Conservation (phyloP, 2,888 invertebrate genomes). For the Octodonta nipae region DNA sequence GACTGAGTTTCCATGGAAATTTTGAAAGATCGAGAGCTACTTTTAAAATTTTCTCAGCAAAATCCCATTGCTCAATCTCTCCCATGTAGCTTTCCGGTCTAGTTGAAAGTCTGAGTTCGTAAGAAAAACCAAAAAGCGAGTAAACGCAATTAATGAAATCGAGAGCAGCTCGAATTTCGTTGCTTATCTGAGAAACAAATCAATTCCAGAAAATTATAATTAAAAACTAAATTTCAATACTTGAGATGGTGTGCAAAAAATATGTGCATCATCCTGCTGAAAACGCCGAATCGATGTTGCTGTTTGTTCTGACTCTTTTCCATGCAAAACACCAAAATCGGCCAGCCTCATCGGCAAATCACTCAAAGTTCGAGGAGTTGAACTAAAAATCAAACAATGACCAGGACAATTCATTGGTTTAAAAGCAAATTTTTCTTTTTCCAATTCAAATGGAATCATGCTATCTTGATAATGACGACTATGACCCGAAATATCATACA, state of each 20-base stretch:
- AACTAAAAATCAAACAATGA: conserved; percentile 85
- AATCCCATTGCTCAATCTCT: conserved; percentile 74
- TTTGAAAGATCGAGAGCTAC: conserved; percentile 79
- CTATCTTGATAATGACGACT: conserved; percentile 97
- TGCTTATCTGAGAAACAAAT: too few species aligned
- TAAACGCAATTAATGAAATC: conserved; percentile 83
- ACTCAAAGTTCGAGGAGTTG: too few species aligned
- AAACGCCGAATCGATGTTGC: too few species aligned
- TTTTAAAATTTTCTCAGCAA: conserved; percentile 77
- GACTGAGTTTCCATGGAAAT: conserved; percentile 78
- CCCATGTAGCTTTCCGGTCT: conserved; percentile 89
- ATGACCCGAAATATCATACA: conserved; percentile 97
- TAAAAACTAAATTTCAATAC: too few species aligned
- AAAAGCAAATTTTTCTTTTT: conserved; percentile 89
- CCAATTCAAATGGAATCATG: conserved; percentile 90
- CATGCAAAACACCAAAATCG: conserved; percentile 94
- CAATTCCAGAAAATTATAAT: too few species aligned
- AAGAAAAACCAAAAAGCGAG: conserved; percentile 85
- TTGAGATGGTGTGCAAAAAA: conserved; percentile 84
- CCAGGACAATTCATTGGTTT: conserved; percentile 99
- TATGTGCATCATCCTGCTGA: conserved; percentile 99
- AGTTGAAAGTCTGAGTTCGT: conserved; percentile 82
- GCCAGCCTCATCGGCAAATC: conserved; percentile 89
- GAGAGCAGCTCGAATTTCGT: conserved; percentile 69
- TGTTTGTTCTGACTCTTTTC: conserved; percentile 92